Conservation (phyloP, 2,113 vertebrate genomes). For the human (Homo sapiens) region GRCh38 chr5:130782001-130782500, state of each 20-base stretch:
- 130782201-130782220: not conserved
- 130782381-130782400: not conserved
- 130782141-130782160: not conserved
- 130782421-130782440: not conserved
- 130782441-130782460: not conserved
- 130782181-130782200: not conserved
- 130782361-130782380: not conserved
- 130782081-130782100: not conserved
- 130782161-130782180: not conserved
- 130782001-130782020: not conserved
- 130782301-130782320: not conserved
- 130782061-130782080: not conserved
- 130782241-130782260: not conserved
- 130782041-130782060: not conserved
- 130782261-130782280: not conserved
- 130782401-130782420: not conserved
- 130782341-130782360: not conserved
- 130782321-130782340: not conserved
- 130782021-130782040: not conserved
- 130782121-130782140: not conserved
- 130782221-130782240: not conserved
- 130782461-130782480: not conserved
- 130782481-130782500: not conserved
- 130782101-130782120: not conserved
- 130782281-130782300: not conserved